Evolutionary conservation across 2,113 vertebrate species (phyloP), one percentile per base, ranked within the genome.

Genomic region (Rhizomys pruinosus): DNA sequence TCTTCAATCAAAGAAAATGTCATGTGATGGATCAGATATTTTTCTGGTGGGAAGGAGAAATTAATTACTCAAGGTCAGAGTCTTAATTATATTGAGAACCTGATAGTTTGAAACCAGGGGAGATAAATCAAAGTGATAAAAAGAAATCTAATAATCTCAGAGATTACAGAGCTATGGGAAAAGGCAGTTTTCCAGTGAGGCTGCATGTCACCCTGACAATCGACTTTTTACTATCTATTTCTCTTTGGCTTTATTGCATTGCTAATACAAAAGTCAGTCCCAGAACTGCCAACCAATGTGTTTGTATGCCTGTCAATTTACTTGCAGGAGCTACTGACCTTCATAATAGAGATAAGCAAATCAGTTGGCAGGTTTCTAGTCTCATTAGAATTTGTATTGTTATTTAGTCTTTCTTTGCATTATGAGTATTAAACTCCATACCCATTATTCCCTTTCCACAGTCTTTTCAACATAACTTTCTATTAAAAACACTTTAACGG

Each of bases 401-500:
- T 94, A 94, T 90, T 87, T 90, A 39, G 23, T 73, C 73, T 90
- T 95, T 92, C 69, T 91, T 82, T 84, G 78, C 79, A 90, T 85
- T 52, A 47, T 87, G 88, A 91, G 73, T 96, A 44, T 84, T 84
- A 95, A 93, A 95, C 92, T 87, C 78, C 82, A 32, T 69, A 86
- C 76, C 90, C 29, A 92, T 94, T 92, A 94, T 93, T 93, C 84
- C n/a, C 91, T 92, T 87, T 94, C 79, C 93, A 47, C 80, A 91
- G 39, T 78, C 92, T 71, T 95, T 94, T 95, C 92, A 94, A 81
- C 39, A 89, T 79, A 95, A 95, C 78, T 69, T 85, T 96, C 94
- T 96, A 93, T 94, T 95, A 96, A 96, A 94, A 92, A 93, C 63
- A 95, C 84, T 92, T 96, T 88, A 92, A 44, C 77, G 27, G 79